Evolutionary conservation across 1,140 invertebrate genomes (phyloP), one percentile per base, ranked within the genome.

Genomic region (Ctenoplectra terminalis): DNA sequence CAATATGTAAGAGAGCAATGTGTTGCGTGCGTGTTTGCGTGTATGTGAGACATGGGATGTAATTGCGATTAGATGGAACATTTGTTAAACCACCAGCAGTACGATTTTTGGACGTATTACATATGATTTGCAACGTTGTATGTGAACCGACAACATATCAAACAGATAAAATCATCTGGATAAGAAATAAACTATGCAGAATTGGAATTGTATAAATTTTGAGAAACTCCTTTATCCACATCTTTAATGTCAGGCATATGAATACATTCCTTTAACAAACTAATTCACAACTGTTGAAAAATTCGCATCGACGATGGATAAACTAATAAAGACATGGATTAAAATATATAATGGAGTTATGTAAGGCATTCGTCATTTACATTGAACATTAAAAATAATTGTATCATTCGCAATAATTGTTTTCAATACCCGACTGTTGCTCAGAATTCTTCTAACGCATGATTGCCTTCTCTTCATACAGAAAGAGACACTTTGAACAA

Each of bases 61-160:
- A 72, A 77, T 69, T 74, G 50, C 43, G 46, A 77, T 82, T 61
- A 82, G 66, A 60, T 67, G 26, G 56, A 29, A 85, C 81, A 54
- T 60, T 85, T 81, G 66, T 79, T 69, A 79, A 91, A 90, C 89
- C 91, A 92, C 90, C 92, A 93, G 92, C 90, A 91, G 88, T 92
- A 92, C 90, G 87, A 90, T 88, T 90, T 91, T 90, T 88, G 81
- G 87, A 74, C 48, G 64, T 75, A 48, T 70, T 58, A 46, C 23
- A 2, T 52, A 50, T 34, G 46, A 81, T 82, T 54, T 74, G 20
- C 29, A 40, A 40, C 23, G 9, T 72, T 79, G 56, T 71, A 71
- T 61, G 29, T 72, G 67, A 63, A 52, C 13, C 31, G 20, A 43
- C 15, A 26, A 43, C 5, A 31, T 50, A 46, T 71, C 66, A 29